Conservation (phyloP, 2,888 invertebrate species). For the Drosophila dives region DNA sequence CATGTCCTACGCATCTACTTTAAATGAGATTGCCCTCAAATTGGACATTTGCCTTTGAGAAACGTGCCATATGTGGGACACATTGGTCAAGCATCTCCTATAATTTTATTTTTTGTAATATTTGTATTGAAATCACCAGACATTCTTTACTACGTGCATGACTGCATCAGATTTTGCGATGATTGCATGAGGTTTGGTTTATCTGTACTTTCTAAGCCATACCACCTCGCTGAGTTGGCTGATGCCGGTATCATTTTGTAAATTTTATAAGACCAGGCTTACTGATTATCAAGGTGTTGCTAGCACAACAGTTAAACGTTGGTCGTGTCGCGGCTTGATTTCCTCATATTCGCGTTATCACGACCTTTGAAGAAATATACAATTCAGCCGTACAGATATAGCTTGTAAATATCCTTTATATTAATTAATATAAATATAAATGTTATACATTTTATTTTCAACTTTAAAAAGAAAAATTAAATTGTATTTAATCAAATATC, state of each 20-base stretch:
- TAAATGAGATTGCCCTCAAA: neutral
- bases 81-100: neutral
- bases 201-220: neutral
- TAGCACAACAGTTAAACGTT: neutral
- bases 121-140: no score
- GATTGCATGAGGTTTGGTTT: neutral
- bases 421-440: no score
- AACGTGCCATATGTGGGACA: neutral
- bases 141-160: no score
- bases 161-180: neutral
- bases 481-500: no score
- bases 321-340: neutral
- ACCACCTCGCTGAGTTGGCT: neutral
- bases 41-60: neutral
- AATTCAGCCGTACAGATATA: neutral
- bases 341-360: neutral
- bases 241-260: no score
- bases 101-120: neutral
- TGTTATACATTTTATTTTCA: no score
- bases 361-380: neutral
- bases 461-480: no score
- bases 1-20: neutral
- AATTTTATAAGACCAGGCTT: neutral
- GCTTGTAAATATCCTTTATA: neutral
- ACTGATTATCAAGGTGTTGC: neutral